phyloP scores from a whole-genome alignment of 2,888 invertebrate species.

The Opisthograptis luteolata region DNA sequence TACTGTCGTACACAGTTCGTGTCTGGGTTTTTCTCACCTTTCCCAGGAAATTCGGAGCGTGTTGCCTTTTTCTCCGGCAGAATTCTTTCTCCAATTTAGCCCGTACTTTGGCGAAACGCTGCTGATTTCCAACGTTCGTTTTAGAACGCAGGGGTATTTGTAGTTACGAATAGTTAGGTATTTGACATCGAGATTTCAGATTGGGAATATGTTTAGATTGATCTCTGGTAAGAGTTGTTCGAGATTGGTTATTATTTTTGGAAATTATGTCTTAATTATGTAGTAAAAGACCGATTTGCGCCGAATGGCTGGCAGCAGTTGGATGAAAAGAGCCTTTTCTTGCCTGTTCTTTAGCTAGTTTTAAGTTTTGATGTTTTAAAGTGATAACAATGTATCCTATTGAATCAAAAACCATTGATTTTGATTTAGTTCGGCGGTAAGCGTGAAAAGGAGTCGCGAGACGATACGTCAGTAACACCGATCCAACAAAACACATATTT shows the following conservation, averaged over 20 bases:
- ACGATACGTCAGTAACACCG: no score
- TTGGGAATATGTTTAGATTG: not conserved
- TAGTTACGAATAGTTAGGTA: slow-evolving; percentile 18
- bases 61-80: slow-evolving; percentile 24
- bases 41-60: slow-evolving; percentile 26
- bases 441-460: no score
- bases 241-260: not conserved
- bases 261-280: not conserved
- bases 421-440: no score
- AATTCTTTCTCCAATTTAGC: slow-evolving; percentile 21
- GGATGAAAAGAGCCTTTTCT: no score
- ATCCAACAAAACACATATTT: no score
- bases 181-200: slow-evolving; percentile 13
- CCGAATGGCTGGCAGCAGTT: no score
- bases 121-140: slow-evolving; percentile 22
- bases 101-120: slow-evolving; percentile 13
- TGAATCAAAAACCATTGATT: no score
- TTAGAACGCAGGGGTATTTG: slow-evolving; percentile 23
- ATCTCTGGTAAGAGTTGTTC: not conserved
- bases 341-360: no score
- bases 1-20: slow-evolving; percentile 3
- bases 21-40: slow-evolving; percentile 28
- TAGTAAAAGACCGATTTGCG: no score
- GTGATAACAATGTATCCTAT: no score
- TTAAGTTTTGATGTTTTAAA: no score